Percentiles rank a stretch among this genome's conserved stretches.
phyloP scores from a whole-genome alignment of 2,797 vertebrate species.

The Psittacula derbiana region DNA sequence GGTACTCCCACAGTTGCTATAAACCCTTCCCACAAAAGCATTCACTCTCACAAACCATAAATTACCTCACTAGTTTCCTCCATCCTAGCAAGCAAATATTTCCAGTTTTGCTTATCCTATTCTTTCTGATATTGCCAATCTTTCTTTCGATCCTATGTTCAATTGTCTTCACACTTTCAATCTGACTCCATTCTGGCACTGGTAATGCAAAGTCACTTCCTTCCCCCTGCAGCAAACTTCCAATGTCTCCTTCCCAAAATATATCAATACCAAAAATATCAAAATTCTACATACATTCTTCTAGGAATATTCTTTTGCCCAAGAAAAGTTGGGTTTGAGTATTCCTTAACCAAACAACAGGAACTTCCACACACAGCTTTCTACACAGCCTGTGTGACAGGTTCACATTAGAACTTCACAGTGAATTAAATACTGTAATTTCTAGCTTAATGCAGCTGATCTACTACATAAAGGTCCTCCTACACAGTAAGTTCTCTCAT shows the following conservation, averaged over 20 bases:
- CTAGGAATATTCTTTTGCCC: neutral
- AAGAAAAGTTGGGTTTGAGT: neutral
- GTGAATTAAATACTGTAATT: conserved; percentile 50
- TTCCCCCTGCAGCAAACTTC: neutral
- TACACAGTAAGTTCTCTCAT: conserved; percentile 13
- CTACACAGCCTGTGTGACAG: neutral
- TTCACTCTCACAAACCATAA: neutral
- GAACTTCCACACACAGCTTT: neutral
- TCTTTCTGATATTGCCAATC: neutral
- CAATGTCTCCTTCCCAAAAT: neutral
- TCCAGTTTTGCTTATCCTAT: neutral
- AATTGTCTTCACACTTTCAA: neutral
- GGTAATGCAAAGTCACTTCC: neutral
- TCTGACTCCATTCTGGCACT: neutral
- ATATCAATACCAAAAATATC: neutral
- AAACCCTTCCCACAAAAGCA: neutral
- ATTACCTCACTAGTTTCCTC: neutral
- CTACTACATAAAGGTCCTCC: conserved; percentile 34
- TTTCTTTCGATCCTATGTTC: neutral
- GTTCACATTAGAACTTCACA: conserved; percentile 15
- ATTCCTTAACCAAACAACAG: neutral
- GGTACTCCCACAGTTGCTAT: neutral
- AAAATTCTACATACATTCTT: neutral
- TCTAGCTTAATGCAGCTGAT: conserved; percentile 45
- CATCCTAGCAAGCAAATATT: neutral